Evolutionary conservation across 2,113 vertebrate species (phyloP).

Genomic region (Columba janthina): DNA sequence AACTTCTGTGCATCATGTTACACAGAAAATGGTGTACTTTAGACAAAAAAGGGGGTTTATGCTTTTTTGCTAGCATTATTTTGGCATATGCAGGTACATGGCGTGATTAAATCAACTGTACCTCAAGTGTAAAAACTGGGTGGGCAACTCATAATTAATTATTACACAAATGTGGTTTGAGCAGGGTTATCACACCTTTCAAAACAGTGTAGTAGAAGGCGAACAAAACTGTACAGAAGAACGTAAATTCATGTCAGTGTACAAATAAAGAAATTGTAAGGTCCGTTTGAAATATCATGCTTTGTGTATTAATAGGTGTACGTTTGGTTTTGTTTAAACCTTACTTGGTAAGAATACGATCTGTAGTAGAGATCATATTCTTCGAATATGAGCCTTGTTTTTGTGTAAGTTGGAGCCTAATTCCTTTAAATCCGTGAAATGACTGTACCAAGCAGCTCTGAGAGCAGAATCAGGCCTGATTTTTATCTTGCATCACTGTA

Average conservation of each 20-base stretch:
- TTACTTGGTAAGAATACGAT: neutral
- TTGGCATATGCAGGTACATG: neutral
- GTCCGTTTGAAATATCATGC: neutral
- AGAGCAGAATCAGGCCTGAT: neutral
- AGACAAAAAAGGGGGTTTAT: rapidly evolving
- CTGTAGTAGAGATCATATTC: neutral
- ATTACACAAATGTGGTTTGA: neutral
- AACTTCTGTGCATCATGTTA: neutral
- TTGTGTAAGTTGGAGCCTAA: neutral
- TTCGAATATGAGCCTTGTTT: neutral
- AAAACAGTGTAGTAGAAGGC: neutral
- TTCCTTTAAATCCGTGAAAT: neutral
- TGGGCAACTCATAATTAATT: neutral
- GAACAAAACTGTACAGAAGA: neutral
- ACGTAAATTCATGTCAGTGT: neutral
- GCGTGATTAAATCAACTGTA: neutral
- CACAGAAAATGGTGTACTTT: neutral
- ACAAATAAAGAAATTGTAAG: neutral
- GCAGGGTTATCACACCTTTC: neutral
- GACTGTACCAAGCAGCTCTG: neutral
- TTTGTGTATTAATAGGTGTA: neutral
- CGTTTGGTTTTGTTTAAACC: neutral
- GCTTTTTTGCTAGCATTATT: neutral
- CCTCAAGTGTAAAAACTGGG: neutral
- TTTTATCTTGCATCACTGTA: neutral